A percentile compares a stretch with the other conserved stretches of the same genome.
Evolutionary conservation across 2,888 invertebrate genomes (phyloP).

Genomic region (Drosophila lacicola): DNA sequence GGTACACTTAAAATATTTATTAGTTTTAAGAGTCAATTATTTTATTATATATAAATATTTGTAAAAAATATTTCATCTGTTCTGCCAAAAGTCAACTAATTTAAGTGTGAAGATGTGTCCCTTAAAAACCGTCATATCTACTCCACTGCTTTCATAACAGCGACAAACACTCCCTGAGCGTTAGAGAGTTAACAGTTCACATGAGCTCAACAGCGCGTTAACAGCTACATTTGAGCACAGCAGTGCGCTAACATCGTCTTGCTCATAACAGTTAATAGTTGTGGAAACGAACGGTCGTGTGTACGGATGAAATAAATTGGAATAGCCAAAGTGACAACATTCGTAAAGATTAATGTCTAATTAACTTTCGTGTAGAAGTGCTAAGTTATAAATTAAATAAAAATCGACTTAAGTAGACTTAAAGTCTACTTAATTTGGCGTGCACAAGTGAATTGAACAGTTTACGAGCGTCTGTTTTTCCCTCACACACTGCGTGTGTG

Average conservation of each 20-base stretch:
- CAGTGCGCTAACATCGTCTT: constrained; percentile 19
- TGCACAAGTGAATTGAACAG: constrained; percentile 15
- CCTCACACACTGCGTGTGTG: constrained; percentile 1
- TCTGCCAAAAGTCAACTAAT: too few relatives aligned
- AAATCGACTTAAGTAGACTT: too few relatives aligned
- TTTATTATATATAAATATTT: too few relatives aligned
- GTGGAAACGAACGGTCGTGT: constrained; percentile 46
- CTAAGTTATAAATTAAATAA: constrained; percentile 50
- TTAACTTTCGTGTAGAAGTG: constrained; percentile 37
- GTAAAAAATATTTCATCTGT: too few relatives aligned
- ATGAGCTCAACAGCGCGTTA: constrained; percentile 13
- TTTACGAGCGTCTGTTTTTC: constrained; percentile 18
- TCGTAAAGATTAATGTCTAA: constrained; percentile 36
- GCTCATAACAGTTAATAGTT: constrained; percentile 47
- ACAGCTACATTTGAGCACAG: constrained; percentile 39
- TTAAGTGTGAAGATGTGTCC: too few relatives aligned
- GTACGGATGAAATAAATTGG: constrained; percentile 40
- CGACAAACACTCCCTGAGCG: not conserved
- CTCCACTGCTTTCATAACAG: constrained; percentile 20
- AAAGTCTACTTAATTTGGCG: constrained; percentile 5
- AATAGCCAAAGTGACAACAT: constrained; percentile 25
- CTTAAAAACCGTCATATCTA: not conserved
- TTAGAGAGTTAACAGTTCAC: constrained; percentile 20
- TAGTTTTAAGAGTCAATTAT: too few relatives aligned
- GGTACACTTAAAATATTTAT: too few relatives aligned